Evolutionary conservation across 2,797 vertebrate species (phyloP).

Genomic region (Allobates femoralis): DNA sequence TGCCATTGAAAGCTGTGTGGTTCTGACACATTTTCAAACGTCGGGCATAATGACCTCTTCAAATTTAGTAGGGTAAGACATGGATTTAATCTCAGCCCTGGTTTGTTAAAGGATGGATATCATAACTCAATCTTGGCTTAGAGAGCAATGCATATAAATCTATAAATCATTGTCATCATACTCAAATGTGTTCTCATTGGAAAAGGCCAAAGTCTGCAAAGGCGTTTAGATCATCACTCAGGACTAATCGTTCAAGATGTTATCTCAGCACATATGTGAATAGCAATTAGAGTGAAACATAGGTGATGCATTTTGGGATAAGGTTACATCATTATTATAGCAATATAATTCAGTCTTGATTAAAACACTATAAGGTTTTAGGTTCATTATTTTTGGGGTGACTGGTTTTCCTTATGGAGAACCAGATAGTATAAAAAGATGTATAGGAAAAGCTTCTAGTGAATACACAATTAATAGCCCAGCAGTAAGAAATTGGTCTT

Average conservation of each 20-base stretch:
- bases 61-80: slow-evolving; percentile 48
- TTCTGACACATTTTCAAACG: slow-evolving; percentile 6
- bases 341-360: background rate
- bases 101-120: slow-evolving; percentile 35
- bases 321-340: background rate
- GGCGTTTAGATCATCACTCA: slow-evolving; percentile 17
- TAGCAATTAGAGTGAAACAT: slow-evolving; percentile 27
- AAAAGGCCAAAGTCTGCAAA: slow-evolving; percentile 29
- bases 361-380: no score
- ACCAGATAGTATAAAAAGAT: no score
- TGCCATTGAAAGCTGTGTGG: background rate
- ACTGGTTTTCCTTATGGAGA: no score
- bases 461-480: no score
- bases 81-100: slow-evolving; percentile 33
- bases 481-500: no score
- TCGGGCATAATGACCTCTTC: slow-evolving; percentile 39
- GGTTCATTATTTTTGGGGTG: no score
- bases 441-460: no score
- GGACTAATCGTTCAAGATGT: slow-evolving; percentile 14
- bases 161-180: slow-evolving; percentile 42
- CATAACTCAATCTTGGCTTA: slow-evolving; percentile 42
- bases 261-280: slow-evolving; percentile 28
- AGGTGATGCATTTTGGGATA: background rate
- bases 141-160: slow-evolving; percentile 20
- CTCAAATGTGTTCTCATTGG: slow-evolving; percentile 21